Base-by-base conservation (phyloP, 2,888 invertebrate genomes). In the Mythimna albipuncta region DNA sequence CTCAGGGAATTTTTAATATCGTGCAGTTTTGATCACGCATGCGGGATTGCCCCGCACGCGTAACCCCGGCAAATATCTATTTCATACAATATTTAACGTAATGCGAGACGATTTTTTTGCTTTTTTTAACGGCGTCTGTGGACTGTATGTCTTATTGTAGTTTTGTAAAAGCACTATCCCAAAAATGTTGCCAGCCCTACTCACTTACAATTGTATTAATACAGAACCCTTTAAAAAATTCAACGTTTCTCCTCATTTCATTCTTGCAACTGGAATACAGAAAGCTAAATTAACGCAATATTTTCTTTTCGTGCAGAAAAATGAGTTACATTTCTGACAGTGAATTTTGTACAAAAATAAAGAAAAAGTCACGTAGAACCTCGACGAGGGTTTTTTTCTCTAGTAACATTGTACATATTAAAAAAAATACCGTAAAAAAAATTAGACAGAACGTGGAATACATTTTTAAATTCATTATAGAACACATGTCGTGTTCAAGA, bases 361-460 rank as follows among this genome's bases (percentile, higher is more conserved):
- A 26, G n/a, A 26, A n/a, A 57, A 62, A 44, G 50, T 74, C 65
- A 74, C 66, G 54, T 61, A 47, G 47, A 21, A 38, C 9, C 58
- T 58, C n/a, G 2, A 47, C 6, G 35, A 68, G 10, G 26, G 0
- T 44, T 59, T 67, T 67, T 2, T 75, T 66, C 50, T 10, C 19
- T 11, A 7, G n/a, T 6, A 21, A 41, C 3, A 38, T 59, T 59
- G 6, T 59, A 26, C 11, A 4, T 21, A n/a, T 38, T 38, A 35
- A n/a, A 52, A 47, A 50, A n/a, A 52, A 44, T 21, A 35, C 10
- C 6, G 7, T 13, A 19, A 7, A 13, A 7, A 62, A 26, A 62
- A 26, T 0, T 35, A 2, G 11, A 35, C 5, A 62, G 11, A 41
- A 61, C 61, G 61, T 50, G 21, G 19, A 6, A 9, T 6, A 32